Base-by-base conservation (phyloP, 37 sponge, comb jelly and placozoan species). In the Ianthella basta region DNA sequence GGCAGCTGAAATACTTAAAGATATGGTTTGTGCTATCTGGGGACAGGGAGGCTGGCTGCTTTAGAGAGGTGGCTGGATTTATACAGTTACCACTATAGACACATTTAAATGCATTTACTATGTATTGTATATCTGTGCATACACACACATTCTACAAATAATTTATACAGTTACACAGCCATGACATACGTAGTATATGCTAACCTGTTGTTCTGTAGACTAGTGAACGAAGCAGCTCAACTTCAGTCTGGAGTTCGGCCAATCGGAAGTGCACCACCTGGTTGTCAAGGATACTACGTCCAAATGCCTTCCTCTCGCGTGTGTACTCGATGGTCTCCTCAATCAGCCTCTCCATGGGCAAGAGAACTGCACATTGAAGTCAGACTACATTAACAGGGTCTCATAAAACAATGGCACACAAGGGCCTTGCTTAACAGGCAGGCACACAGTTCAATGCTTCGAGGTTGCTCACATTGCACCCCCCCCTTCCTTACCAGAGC, bases 191-290 rank as follows among this genome's bases (percentile, higher is more conserved):
- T 44, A 8, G 50, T 10, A 8, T 44, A 3, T 15, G 60, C 91
- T 82, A 50, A 88, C 94, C 89, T 12, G 86, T 56, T 33, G 91
- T 65, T 82, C 94, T 75, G 75, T 96, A 93, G 38, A 93, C 72
- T 0, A 93, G 82, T 27, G 95, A 91, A 54, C 98, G 61, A 12
- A 98, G 81, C 10, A 83, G 75, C 80, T 98, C 96, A 20, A 98
- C 86, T 63, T 98, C 98, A 29, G 96, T 93, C 80, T 95, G 85
- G 79, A 98, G 65, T 68, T 98, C 98, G 23, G 96, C 94, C 70
- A 98, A 79, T 80, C 93, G 68, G 84, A 77, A 98, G 85, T 98
- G 98, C 12, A 98, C 90, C 24, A 86, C 89, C 74, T 98, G 98
- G 89, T 95, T 95, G 84, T 90, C 89, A 34, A 98, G 86, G 74